These are phyloP conservation scores for Phoeniculus purpureus DNA, from an alignment of 2,797 vertebrate species.

Conservation along the genomic window DNA sequence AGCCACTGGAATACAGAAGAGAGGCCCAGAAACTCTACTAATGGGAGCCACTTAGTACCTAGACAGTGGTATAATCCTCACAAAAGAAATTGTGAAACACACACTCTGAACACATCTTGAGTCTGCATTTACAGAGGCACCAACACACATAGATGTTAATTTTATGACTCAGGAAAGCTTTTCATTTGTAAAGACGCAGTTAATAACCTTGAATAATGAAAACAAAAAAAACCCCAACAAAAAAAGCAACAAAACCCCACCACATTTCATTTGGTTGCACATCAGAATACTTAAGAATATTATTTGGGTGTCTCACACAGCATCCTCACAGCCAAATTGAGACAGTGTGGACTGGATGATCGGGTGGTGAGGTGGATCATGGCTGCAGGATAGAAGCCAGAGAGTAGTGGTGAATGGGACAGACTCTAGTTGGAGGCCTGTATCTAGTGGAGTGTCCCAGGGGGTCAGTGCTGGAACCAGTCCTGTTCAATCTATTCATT, in stretches of 20 bases:
- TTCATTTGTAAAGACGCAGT: background rate
- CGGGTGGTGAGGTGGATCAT: no score
- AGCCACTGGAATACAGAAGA: background rate
- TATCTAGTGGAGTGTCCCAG: no score
- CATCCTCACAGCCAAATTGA: no score
- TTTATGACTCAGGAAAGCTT: background rate
- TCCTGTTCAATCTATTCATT: no score
- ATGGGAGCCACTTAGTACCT: background rate
- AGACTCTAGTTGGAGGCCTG: no score
- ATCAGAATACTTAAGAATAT: background rate
- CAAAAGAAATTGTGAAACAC: background rate
- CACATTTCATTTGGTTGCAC: background rate
- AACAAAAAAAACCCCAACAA: background rate
- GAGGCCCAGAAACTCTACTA: background rate
- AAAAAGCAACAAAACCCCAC: fast-evolving
- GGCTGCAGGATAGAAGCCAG: no score
- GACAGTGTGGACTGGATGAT: no score
- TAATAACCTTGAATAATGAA: background rate
- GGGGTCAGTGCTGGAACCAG: no score
- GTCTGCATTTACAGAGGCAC: background rate
- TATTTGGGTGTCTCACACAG: background rate
- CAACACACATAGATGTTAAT: background rate
- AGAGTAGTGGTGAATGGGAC: no score
- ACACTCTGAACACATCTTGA: background rate
- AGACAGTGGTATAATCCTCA: background rate